Evolutionary conservation across 2,888 invertebrate genomes (phyloP).

Genomic region (Dermolepida albohirtum): DNA sequence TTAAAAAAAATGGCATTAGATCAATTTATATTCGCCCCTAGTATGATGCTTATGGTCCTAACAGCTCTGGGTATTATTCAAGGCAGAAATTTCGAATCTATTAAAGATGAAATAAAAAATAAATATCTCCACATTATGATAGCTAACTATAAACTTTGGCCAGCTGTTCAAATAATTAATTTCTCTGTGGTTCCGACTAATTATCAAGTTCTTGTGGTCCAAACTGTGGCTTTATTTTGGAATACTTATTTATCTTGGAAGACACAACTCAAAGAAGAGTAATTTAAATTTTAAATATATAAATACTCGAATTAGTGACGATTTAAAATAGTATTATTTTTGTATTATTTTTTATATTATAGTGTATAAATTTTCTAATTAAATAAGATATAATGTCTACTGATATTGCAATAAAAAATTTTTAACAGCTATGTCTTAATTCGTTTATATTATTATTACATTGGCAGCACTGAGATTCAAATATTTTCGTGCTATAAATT

Average conservation of each 20-base stretch:
- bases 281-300: no score
- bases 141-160: conserved; percentile 84
- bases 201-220: conserved; percentile 84
- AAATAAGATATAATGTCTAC: no score
- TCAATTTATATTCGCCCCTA: conserved; percentile 80
- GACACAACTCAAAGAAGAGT: conserved; percentile 58
- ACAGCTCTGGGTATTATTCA: conserved; percentile 70
- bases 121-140: conserved; percentile 75
- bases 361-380: no score
- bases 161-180: conserved; percentile 85
- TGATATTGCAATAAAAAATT: no score
- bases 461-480: no score
- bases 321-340: background rate
- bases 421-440: no score
- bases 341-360: background rate
- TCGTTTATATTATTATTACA: no score
- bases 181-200: conserved; percentile 86
- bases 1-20: conserved; percentile 79
- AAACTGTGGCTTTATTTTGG: conserved; percentile 84
- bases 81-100: conserved; percentile 67
- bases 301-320: no score
- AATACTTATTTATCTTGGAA: conserved; percentile 87
- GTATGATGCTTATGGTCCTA: conserved; percentile 73
- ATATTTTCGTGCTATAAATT: no score
- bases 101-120: conserved; percentile 68